phyloP scores from a whole-genome alignment of 2,797 vertebrate species.

The Oreochromis mossambicus region DNA sequence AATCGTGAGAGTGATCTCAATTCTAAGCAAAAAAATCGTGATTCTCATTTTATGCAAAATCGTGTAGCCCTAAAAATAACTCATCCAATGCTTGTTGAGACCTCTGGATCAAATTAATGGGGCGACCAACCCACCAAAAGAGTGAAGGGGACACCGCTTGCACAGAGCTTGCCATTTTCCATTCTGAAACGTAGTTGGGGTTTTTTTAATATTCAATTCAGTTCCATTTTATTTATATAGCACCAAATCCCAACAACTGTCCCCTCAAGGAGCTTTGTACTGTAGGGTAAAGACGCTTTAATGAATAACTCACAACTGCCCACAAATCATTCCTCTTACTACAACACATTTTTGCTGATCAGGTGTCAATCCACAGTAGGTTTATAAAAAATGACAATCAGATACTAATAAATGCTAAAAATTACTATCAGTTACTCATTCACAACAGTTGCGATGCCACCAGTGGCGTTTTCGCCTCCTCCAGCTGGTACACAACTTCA shows the following conservation, averaged over 20 bases:
- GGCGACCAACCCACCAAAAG: neutral
- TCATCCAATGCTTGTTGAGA: neutral
- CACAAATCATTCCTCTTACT: neutral
- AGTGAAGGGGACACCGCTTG: neutral
- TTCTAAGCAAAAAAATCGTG: no score
- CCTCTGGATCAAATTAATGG: neutral
- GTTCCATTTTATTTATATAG: neutral
- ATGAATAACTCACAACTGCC: neutral
- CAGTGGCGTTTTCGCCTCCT: neutral
- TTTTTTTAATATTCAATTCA: neutral
- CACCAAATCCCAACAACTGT: neutral
- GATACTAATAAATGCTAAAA: neutral
- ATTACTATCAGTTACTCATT: neutral
- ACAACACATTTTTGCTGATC: neutral
- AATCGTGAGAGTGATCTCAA: no score
- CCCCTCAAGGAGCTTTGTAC: neutral
- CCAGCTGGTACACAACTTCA: neutral
- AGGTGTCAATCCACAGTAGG: neutral
- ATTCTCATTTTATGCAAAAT: no score
- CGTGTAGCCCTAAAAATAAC: neutral
- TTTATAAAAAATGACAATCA: neutral
- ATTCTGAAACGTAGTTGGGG: neutral
- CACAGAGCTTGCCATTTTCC: neutral
- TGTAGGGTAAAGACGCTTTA: neutral
- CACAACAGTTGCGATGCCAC: neutral